A percentile compares a stretch with the other conserved stretches of the same genome.
phyloP scores from a whole-genome alignment of 2,888 invertebrate species.

The Schizaphis graminum region DNA sequence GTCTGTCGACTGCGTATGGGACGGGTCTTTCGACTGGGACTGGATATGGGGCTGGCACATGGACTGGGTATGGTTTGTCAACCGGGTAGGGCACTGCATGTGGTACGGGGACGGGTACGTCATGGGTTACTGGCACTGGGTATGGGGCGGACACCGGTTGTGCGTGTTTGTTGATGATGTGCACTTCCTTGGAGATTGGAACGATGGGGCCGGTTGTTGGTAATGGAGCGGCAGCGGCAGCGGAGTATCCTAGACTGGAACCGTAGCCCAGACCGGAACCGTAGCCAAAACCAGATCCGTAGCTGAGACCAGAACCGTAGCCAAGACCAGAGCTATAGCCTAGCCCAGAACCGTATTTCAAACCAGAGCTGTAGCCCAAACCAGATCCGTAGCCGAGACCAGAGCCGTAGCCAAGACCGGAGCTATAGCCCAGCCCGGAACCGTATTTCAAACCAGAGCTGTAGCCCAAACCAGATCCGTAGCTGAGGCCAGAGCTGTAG shows the following conservation, averaged over 20 bases:
- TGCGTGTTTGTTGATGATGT: conserved; percentile 52
- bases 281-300: background rate
- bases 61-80: conserved; percentile 51
- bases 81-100: conserved; percentile 37
- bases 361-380: background rate
- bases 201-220: conserved; percentile 34
- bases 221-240: background rate
- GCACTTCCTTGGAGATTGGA: conserved; percentile 43
- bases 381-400: background rate
- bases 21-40: conserved; percentile 52
- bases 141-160: conserved; percentile 49
- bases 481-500: background rate
- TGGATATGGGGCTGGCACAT: conserved; percentile 46
- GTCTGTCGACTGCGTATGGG: conserved; percentile 45
- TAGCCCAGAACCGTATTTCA: background rate
- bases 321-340: background rate
- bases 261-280: background rate
- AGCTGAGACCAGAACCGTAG: background rate
- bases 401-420: background rate
- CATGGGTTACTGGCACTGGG: conserved; percentile 37
- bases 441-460: conserved; percentile 1
- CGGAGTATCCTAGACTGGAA: background rate
- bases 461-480: background rate
- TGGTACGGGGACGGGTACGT: conserved; percentile 46
- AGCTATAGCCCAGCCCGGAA: conserved; percentile 15